Evolutionary conservation across 2,888 invertebrate genomes (phyloP), one percentile per base, ranked within the genome.

Genomic region (Cataglyphis rosenhaueri): DNA sequence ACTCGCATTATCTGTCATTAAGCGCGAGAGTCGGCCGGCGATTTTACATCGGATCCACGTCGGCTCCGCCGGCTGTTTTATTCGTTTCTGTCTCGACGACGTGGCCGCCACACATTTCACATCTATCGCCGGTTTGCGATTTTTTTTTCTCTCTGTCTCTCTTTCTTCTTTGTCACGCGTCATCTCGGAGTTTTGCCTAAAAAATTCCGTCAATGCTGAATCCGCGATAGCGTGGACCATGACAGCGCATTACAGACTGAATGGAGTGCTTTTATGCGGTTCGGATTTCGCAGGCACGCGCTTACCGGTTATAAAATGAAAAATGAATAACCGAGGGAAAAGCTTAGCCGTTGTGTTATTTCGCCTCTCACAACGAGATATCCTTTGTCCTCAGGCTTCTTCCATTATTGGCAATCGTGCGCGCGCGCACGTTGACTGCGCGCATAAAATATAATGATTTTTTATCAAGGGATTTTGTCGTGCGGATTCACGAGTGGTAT

Each of bases 1-100:
- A 82, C 87, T 83, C 62, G 89, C 83, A 91, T 91, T 90, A 91
- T 89, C 87, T 78, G 85, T 85, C 88, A 88, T 90, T 91, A 91
- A 87, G 85, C 84, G 84, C 55, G 25, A 71, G 25, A 71, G 78
- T 71, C 83, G 65, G 48, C 38, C 66, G 75, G 61, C 76, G 65
- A 83, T 86, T 85, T 85, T 85, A 65, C 83, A 79, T 15, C 48
- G 41, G 41, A 78, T 52, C 55, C 21, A 5, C 55, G 35, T 29
- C 52, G 18, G 21, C 29, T 18, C 35, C 41, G 38, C 25, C 68
- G 15, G 48, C 48, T 48, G 61, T 79, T 83, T 86, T 81, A 75
- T 82, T 62, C 81, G 82, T 55, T 66, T 74, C 81, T 55, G n/a
- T 76, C 75, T 61, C 35, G 41, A 29, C 79, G 55, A 57, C 68